Conservation (phyloP, 2,797 vertebrate species). For the Eutrigla gurnardus region DNA sequence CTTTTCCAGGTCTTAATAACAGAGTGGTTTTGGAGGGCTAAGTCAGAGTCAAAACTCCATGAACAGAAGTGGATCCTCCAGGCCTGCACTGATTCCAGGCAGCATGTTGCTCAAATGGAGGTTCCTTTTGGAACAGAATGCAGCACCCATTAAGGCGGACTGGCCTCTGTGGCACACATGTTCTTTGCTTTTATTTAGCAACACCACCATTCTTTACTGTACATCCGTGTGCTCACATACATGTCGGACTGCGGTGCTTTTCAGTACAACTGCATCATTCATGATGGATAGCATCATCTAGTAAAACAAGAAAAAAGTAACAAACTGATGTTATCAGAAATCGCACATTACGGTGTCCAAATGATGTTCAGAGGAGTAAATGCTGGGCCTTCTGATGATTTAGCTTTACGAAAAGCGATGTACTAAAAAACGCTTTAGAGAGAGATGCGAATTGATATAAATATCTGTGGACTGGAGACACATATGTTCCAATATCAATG, state of each 20-base stretch:
- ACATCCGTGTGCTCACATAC: neutral
- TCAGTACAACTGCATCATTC: neutral
- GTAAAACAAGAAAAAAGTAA: neutral
- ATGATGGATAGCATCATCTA: neutral
- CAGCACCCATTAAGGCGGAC: slow-evolving; percentile 30
- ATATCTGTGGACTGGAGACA: no score
- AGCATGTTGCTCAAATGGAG: slow-evolving; percentile 41
- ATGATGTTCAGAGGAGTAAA: neutral
- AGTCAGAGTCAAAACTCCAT: slow-evolving; percentile 68
- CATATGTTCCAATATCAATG: no score
- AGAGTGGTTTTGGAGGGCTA: slow-evolving; percentile 70
- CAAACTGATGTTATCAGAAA: neutral
- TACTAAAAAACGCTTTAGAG: neutral
- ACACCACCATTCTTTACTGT: neutral
- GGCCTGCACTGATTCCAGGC: slow-evolving; percentile 48
- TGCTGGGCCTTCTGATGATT: neutral
- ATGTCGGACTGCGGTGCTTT: neutral
- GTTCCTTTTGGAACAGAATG: slow-evolving; percentile 34
- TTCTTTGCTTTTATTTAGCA: slow-evolving; percentile 7
- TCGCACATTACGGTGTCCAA: neutral
- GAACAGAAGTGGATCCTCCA: slow-evolving; percentile 65
- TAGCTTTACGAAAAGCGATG: no score
- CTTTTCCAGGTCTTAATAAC: slow-evolving; percentile 74
- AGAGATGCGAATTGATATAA: neutral
- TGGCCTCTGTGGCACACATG: slow-evolving; percentile 1